These are phyloP conservation scores for Anagyrus pseudococci DNA, from an alignment of 2,888 invertebrate genomes.

Conservation along the genomic window DNA sequence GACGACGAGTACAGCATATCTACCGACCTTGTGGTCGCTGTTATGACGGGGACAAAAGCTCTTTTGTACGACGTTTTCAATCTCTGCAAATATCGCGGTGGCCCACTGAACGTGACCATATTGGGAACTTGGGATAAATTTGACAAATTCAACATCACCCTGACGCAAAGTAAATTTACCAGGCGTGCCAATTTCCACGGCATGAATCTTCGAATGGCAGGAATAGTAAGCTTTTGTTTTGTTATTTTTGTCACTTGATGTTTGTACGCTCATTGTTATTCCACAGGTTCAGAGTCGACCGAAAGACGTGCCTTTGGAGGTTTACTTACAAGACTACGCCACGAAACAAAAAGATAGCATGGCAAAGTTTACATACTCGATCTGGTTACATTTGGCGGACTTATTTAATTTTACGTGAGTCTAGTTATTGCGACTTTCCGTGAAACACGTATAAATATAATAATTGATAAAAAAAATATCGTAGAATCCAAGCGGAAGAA, in stretches of 20 bases:
- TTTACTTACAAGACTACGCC: slow-evolving; percentile 47
- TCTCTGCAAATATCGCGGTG: slow-evolving; percentile 48
- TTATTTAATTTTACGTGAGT: slow-evolving; percentile 52
- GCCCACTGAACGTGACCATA: slow-evolving; percentile 47
- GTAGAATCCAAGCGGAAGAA: slow-evolving; percentile 40
- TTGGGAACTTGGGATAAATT: slow-evolving; percentile 45
- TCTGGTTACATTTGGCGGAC: slow-evolving; percentile 46
- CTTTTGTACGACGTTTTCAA: slow-evolving; percentile 50
- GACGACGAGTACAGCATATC: slow-evolving; percentile 47
- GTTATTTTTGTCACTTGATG: neutral
- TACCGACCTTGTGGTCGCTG: slow-evolving; percentile 48
- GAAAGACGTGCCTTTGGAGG: slow-evolving; percentile 43
- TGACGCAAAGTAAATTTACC: slow-evolving; percentile 44
- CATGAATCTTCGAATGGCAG: slow-evolving; percentile 46
- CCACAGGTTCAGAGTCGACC: slow-evolving; percentile 42
- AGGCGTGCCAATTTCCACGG: slow-evolving; percentile 50
- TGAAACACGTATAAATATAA: neutral
- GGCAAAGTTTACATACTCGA: slow-evolving; percentile 48
- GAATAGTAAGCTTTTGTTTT: slow-evolving; percentile 44
- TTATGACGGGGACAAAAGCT: slow-evolving; percentile 36
- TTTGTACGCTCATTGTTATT: no score
- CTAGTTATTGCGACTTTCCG: neutral
- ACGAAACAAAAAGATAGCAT: slow-evolving; percentile 48
- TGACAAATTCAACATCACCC: slow-evolving; percentile 42
- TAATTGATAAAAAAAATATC: neutral